These are phyloP conservation scores for Metaphire vulgaris DNA, from an alignment of 1,140 invertebrate species.

Conservation along the genomic window DNA sequence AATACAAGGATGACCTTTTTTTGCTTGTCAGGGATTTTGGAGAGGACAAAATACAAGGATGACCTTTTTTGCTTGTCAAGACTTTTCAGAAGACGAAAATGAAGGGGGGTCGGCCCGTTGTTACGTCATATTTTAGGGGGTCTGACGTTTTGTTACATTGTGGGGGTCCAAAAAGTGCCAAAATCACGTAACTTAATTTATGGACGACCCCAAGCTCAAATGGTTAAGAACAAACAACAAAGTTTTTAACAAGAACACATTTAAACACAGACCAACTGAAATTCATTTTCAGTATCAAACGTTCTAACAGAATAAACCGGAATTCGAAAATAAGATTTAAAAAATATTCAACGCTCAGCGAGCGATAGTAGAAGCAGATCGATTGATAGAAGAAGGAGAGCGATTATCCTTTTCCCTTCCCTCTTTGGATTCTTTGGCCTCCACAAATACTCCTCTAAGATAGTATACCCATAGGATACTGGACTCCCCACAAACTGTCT, in stretches of 20 bases:
- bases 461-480: constrained; percentile 51
- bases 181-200: no score
- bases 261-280: background rate
- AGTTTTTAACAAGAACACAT: background rate
- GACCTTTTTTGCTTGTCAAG: no score
- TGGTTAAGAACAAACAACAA: no score
- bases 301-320: background rate
- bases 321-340: background rate
- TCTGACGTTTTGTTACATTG: no score
- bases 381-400: background rate
- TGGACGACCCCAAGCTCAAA: no score
- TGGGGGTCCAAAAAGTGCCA: no score
- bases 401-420: background rate
- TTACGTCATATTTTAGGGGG: no score
- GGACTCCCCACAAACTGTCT: constrained; percentile 41
- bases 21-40: no score
- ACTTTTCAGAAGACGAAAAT: no score
- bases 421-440: constrained; percentile 7
- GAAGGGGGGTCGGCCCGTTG: no score
- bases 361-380: background rate
- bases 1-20: no score
- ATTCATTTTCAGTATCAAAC: background rate
- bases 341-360: background rate
- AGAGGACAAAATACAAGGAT: no score
- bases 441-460: constrained; percentile 46